Evolutionary conservation across 1,140 invertebrate species (phyloP).

Genomic region (Melitaea cinxia): DNA sequence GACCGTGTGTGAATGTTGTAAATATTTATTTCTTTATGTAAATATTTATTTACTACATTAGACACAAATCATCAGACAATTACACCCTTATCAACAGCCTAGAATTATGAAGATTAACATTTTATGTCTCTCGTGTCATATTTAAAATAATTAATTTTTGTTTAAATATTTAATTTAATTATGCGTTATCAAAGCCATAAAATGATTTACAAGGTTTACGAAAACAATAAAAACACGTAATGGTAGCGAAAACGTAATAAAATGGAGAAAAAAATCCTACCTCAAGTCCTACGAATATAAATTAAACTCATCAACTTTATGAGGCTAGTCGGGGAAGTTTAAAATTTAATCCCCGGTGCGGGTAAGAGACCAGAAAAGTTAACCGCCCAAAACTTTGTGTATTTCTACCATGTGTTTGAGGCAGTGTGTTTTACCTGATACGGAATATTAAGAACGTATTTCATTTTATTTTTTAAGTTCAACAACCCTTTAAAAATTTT

Average conservation of each 20-base stretch:
- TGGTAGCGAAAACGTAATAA: constrained; percentile 7
- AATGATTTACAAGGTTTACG: background rate
- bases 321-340: constrained; percentile 62
- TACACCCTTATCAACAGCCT: no score
- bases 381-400: constrained; percentile 66
- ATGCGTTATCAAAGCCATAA: no score
- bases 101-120: no score
- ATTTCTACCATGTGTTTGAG: constrained; percentile 50
- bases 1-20: no score
- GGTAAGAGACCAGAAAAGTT: constrained; percentile 74
- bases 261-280: constrained; percentile 33
- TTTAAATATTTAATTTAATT: no score
- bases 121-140: no score
- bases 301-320: constrained; percentile 68
- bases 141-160: no score
- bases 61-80: no score
- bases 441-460: constrained; percentile 24
- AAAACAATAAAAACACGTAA: background rate
- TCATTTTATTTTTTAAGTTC: background rate
- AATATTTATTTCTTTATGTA: no score
- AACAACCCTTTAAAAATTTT: background rate
- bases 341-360: constrained; percentile 69
- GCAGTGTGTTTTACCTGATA: constrained; percentile 40
- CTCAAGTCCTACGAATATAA: constrained; percentile 44
- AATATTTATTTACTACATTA: no score